phyloP scores from a whole-genome alignment of 2,888 invertebrate genomes.

The Drosophila flavopinicola region DNA sequence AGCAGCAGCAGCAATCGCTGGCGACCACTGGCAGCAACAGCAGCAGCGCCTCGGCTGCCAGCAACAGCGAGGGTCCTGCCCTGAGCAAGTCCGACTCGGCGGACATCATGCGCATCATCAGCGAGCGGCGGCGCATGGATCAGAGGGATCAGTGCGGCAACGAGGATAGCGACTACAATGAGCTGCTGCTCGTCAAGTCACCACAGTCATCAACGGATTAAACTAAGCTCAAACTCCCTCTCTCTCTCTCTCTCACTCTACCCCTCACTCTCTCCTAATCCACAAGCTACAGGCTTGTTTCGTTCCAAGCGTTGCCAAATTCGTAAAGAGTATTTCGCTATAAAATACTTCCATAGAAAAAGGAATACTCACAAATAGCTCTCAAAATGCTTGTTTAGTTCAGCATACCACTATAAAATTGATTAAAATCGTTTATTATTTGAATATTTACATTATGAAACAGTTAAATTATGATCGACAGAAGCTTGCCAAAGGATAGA shows the following conservation, averaged over 20 bases:
- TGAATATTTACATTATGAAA: too few relatives aligned
- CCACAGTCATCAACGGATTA: slow-evolving; percentile 82
- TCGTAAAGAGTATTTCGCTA: too few relatives aligned
- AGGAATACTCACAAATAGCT: too few relatives aligned
- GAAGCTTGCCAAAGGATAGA: too few relatives aligned
- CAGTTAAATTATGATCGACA: too few relatives aligned
- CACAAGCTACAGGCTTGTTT: slow-evolving; percentile 11
- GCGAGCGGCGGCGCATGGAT: slow-evolving; percentile 83
- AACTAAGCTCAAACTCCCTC: slow-evolving; percentile 8
- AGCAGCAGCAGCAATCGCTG: slow-evolving; percentile 1
- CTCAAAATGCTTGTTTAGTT: too few relatives aligned
- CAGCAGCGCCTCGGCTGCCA: slow-evolving; percentile 5
- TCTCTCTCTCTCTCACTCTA: neutral
- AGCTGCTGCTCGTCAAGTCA: slow-evolving; percentile 83
- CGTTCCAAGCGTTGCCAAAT: neutral
- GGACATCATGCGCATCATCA: slow-evolving; percentile 84
- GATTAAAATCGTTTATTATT: too few relatives aligned
- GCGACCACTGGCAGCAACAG: slow-evolving; percentile 5
- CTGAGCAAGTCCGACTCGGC: slow-evolving; percentile 83
- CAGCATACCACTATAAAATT: too few relatives aligned
- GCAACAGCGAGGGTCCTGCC: slow-evolving; percentile 11
- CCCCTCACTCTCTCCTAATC: neutral
- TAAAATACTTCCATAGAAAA: too few relatives aligned
- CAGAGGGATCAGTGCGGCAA: slow-evolving; percentile 83
- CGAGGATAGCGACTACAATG: slow-evolving; percentile 84